These are phyloP conservation scores for Aphis craccivora DNA, from an alignment of 1,140 invertebrate species.

Conservation along the genomic window DNA sequence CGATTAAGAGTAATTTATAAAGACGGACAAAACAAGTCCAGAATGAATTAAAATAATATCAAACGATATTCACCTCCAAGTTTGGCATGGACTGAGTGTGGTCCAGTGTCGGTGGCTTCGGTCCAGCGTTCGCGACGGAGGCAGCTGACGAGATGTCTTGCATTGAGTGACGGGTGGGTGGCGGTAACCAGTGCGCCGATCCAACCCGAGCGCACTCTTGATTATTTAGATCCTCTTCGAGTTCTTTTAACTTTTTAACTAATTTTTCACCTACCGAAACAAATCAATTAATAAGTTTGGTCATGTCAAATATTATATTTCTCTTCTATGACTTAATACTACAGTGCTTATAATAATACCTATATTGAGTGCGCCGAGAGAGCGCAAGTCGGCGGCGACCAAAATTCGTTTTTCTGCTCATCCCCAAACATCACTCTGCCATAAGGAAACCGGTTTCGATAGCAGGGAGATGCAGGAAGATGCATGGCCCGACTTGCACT, in stretches of 20 bases:
- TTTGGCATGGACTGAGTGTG: slow-evolving; percentile 77
- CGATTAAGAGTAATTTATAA: not conserved
- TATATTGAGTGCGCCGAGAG: too few species aligned
- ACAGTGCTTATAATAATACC: not conserved
- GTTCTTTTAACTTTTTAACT: slow-evolving; percentile 67
- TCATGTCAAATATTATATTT: not conserved
- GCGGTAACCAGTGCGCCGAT: slow-evolving; percentile 58
- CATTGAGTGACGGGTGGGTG: slow-evolving; percentile 41
- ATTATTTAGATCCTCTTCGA: slow-evolving; percentile 68
- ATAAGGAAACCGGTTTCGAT: too few species aligned
- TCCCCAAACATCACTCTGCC: too few species aligned
- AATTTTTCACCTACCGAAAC: slow-evolving; percentile 65
- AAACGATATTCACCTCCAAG: slow-evolving; percentile 65
- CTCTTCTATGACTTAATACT: not conserved
- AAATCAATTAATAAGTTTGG: not conserved
- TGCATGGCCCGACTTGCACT: too few species aligned
- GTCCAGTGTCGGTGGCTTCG: slow-evolving; percentile 60
- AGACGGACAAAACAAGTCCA: not conserved
- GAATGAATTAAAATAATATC: not conserved
- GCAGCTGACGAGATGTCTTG: slow-evolving; percentile 39
- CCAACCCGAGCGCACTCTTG: slow-evolving; percentile 66
- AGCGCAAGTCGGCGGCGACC: too few species aligned
- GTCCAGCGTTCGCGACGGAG: not conserved
- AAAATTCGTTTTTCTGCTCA: too few species aligned
- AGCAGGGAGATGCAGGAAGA: too few species aligned